Evolutionary conservation across 2,113 vertebrate species (phyloP), one percentile per base, ranked within the genome.

Genomic region (Polyodon spathula): DNA sequence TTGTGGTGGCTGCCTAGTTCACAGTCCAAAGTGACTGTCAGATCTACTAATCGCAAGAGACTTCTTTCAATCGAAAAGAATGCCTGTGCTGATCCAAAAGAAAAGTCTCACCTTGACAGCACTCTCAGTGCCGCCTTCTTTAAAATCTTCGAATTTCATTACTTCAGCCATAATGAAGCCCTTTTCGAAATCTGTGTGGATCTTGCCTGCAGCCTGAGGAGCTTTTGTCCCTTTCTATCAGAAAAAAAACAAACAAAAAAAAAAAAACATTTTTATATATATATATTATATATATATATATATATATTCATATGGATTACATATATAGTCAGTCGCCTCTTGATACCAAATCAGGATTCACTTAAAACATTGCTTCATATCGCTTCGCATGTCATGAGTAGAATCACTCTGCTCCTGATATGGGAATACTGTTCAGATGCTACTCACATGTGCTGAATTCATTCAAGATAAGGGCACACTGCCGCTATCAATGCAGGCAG

Each of bases 101-200:
- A 72, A 79, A 77, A 68, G 71, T 71, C 87, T 89, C 85, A 93
- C 91, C 90, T 92, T 94, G 83, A 93, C 94, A 73, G 92, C 88
- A 71, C 66, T 85, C 87, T 93, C 90, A 63, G 86, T 86, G 72
- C 91, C 91, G 86, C 89, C 92, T 77, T 93, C 92, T 90, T 96
- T 93, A 92, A 93, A 93, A 90, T 93, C 92, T 79, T 88, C 88
- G 8, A 92, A 95, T 93, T 97, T 94, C 93, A 97, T 96, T 88
- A 94, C 92, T 90, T 90, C 90, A 71, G 90, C 91, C 91, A 92
- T 94, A 92, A 97, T 93, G 88, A 97, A 98, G 83, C 92, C 93
- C 80, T 90, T 92, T 85, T 94, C 88, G 78, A 92, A 93, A 84
- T 92, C 90, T 40, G 86, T 88, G 73, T 87, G 90, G 86, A 95